Evolutionary conservation across 2,113 vertebrate species (phyloP).

Genomic region (Trematomus loennbergii): DNA sequence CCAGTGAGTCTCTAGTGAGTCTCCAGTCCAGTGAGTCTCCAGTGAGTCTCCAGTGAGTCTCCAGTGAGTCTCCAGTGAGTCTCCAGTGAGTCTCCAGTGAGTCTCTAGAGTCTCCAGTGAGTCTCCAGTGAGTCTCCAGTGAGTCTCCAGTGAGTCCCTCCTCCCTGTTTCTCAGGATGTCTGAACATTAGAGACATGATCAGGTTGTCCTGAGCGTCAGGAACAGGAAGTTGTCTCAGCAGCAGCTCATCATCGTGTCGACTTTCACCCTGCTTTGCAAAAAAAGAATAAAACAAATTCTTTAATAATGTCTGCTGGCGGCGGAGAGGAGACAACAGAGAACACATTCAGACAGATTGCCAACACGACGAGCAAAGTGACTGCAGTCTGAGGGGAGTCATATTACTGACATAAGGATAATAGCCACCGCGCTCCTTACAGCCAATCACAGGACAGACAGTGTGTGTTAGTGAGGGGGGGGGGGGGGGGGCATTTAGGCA

Average conservation of each 20-base stretch:
- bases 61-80: too few species aligned
- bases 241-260: too few species aligned
- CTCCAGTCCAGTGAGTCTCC: too few species aligned
- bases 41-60: too few species aligned
- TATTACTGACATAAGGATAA: conserved; percentile 65
- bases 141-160: background rate
- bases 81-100: too few species aligned
- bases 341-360: conserved; percentile 60
- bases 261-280: too few species aligned
- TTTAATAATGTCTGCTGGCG: conserved; percentile 45
- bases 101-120: too few species aligned
- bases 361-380: conserved; percentile 61
- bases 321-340: conserved; percentile 53
- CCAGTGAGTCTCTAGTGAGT: too few species aligned
- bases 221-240: conserved; percentile 29
- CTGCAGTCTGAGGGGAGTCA: conserved; percentile 61
- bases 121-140: too few species aligned
- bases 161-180: background rate
- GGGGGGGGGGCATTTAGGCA: too few species aligned
- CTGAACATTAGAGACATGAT: background rate
- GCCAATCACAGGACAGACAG: conserved; percentile 43
- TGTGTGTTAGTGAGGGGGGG: too few species aligned
- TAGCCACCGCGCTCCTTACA: conserved; percentile 38
- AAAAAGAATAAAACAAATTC: background rate
- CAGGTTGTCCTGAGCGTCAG: background rate